Evolutionary conservation across 1,140 invertebrate genomes (phyloP).

Genomic region (Cecropterus lyciades): DNA sequence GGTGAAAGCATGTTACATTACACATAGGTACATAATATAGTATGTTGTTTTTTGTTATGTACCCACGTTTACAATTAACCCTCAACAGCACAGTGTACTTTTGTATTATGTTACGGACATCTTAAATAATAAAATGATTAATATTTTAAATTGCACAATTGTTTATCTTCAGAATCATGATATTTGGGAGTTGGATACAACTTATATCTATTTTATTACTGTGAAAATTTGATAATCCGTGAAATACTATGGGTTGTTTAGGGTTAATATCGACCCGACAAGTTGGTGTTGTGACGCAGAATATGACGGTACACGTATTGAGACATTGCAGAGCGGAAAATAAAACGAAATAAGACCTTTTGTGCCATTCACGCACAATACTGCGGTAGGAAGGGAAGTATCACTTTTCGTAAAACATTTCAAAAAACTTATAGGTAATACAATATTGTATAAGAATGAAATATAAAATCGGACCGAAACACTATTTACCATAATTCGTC

Average conservation of each 20-base stretch:
- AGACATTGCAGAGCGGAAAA: slow-evolving; percentile 57
- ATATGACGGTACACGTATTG: slow-evolving; percentile 40
- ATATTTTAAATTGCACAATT: too few species aligned
- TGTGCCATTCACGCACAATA: slow-evolving; percentile 43
- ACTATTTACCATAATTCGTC: slow-evolving; percentile 71
- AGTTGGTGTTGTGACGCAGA: slow-evolving; percentile 23
- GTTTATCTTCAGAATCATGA: too few species aligned
- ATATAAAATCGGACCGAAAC: slow-evolving; percentile 80
- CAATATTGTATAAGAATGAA: slow-evolving; percentile 75
- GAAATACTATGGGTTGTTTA: too few species aligned
- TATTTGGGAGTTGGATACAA: too few species aligned
- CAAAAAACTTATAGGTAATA: slow-evolving; percentile 73
- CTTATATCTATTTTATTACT: too few species aligned
- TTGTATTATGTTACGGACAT: neutral
- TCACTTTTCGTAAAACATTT: slow-evolving; percentile 66
- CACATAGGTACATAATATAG: neutral
- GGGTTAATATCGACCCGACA: slow-evolving; percentile 10
- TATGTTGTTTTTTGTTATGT: neutral
- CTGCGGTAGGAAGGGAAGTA: slow-evolving; percentile 46
- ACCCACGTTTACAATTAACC: neutral
- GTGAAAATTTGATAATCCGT: too few species aligned
- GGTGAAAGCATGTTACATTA: neutral
- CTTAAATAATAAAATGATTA: too few species aligned
- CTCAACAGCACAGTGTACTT: neutral
- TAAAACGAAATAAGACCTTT: slow-evolving; percentile 40